A percentile compares a stretch with the other conserved stretches of the same genome.
phyloP scores from a whole-genome alignment of 1,140 invertebrate genomes.

The Listronotus bonariensis region DNA sequence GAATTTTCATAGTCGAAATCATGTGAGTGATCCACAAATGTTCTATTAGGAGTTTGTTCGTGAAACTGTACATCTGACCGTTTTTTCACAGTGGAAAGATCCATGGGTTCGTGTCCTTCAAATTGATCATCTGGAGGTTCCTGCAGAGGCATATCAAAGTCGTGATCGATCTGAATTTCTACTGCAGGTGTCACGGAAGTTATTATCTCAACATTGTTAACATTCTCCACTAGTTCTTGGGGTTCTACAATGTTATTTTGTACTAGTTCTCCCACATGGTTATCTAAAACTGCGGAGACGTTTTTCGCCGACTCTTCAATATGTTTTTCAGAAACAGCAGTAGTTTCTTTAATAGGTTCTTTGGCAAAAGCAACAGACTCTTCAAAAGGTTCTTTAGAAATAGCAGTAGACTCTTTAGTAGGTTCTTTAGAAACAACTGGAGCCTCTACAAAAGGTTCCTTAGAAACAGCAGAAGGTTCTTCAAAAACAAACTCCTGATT shows the following conservation, averaged over 20 bases:
- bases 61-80: conserved; percentile 9
- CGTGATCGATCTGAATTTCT: no score
- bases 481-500: conserved; percentile 25
- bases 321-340: neutral
- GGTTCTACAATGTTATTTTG: neutral
- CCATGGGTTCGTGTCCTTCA: neutral
- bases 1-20: conserved; percentile 20
- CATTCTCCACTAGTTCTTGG: neutral
- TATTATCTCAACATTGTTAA: neutral
- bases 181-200: no score
- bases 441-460: neutral
- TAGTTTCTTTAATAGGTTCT: neutral
- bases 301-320: neutral
- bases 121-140: no score
- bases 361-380: neutral
- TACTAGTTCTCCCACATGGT: neutral
- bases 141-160: no score
- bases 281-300: neutral
- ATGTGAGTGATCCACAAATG: neutral
- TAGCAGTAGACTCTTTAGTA: neutral
- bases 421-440: neutral
- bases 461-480: neutral
- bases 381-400: neutral
- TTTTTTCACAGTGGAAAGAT: neutral
- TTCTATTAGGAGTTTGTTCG: neutral